Evolutionary conservation across 2,113 vertebrate species (phyloP), one percentile per base, ranked within the genome.

Genomic region (Cyanistes caeruleus): DNA sequence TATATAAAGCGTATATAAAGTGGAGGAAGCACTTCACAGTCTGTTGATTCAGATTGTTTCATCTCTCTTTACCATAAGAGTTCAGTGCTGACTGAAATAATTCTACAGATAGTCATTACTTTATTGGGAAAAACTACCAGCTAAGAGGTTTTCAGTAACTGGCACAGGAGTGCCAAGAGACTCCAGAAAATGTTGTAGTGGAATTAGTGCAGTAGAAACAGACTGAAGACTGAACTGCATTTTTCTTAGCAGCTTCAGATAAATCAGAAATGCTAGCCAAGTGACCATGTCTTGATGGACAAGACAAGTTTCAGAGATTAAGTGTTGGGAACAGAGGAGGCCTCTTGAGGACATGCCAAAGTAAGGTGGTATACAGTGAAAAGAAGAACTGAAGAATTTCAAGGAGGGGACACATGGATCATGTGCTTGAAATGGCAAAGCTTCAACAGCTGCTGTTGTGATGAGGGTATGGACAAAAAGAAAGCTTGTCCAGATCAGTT

Each of bases 281-380:
- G 55, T 73, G 92, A 63, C 22, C 12, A 2, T 72, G 35, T 78
- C 43, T 87, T 97, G 97, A 98, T 95, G 84, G 97, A 97, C 97
- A 95, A 96, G 95, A 64, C 75, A 70, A 93, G 84, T 97, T 97
- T 96, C 91, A 95, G 78, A 96, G 96, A 97, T 98, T 95, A 98
- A 97, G 95, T 96, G 83, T 17, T 95, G 95, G 95, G 94, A 94
- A 70, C 84, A 95, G 94, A 44, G 87, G 77, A 96, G 91, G 93
- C 95, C 95, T 97, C 94, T 56, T 96, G 80, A 58, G 91, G 97
- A 96, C 96, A 69, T 93, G 94, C 93, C 9, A 0, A 85, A 95
- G 80, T 77, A 18, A 68, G 78, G 87, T 95, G 72, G 87, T 92
- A 88, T 35, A 39, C 37, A 59, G 5, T 84, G 82, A 69, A 93